Evolutionary conservation across 2,888 invertebrate species (phyloP).

Genomic region (Synanthedon tipuliformis): DNA sequence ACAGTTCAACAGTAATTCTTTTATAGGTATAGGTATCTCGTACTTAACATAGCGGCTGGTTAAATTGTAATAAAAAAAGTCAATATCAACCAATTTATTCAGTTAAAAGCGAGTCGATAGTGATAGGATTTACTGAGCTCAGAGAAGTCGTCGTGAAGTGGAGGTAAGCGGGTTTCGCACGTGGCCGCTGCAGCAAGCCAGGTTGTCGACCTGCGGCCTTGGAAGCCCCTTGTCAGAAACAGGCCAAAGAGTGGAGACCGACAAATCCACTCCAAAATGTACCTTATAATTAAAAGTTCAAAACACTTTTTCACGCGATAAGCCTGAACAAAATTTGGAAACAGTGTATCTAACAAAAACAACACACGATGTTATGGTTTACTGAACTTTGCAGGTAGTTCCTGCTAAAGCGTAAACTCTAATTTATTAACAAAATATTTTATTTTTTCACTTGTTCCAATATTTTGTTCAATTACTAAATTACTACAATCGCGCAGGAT

Average conservation of each 20-base stretch:
- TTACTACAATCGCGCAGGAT: too few relatives aligned
- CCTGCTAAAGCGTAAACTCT: too few relatives aligned
- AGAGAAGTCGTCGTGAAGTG: slow-evolving; percentile 11
- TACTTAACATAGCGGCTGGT: too few relatives aligned
- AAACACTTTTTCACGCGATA: slow-evolving; percentile 13
- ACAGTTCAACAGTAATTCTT: too few relatives aligned
- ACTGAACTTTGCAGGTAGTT: too few relatives aligned
- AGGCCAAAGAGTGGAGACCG: slow-evolving; percentile 7
- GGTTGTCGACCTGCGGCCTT: slow-evolving; percentile 63
- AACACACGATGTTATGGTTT: too few relatives aligned
- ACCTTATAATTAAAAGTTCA: slow-evolving; percentile 13
- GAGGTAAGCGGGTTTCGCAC: slow-evolving; percentile 57
- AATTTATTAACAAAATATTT: too few relatives aligned
- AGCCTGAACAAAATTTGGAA: slow-evolving; percentile 6
- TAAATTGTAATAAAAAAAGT: too few relatives aligned
- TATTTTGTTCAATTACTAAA: too few relatives aligned
- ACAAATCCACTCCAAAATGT: slow-evolving; percentile 13
- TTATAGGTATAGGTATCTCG: too few relatives aligned
- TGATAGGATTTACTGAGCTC: slow-evolving; percentile 5
- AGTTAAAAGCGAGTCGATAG: neutral
- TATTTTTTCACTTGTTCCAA: too few relatives aligned
- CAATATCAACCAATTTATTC: too few relatives aligned
- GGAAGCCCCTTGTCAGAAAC: slow-evolving; percentile 33
- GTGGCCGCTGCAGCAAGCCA: slow-evolving; percentile 40
- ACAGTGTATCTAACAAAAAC: slow-evolving; percentile 6